Base-by-base conservation (phyloP, 2,113 vertebrate species). In the Pachycephala philippinensis region DNA sequence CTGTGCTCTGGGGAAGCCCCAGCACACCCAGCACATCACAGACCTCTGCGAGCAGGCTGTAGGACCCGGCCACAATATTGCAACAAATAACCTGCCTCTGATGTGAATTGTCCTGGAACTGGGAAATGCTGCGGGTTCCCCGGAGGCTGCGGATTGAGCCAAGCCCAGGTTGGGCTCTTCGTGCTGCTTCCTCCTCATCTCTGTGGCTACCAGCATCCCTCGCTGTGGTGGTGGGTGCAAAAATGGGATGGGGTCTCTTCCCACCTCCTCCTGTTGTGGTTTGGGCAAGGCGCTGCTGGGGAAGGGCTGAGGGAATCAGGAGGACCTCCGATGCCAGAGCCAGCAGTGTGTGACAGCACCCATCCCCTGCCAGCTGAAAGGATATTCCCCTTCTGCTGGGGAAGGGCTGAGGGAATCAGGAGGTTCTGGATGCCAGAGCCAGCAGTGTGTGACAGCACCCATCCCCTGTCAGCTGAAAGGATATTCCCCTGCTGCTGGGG, bases 1-100 rank as follows among this genome's bases (percentile, higher is more conserved):
- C 95, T 70, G 85, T 47, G 90, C 95, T 95, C 87, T 72, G 84
- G 94, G 94, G 94, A 94, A 96, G 85, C 70, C 91, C 87, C 92
- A 91, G 93, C 80, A 74, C 75, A 57, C 40, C 91, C 91, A 88
- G 70, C 87, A 50, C 87, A 85, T 91, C 22, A 9, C 82, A 47
- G 45, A 23, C 7, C 84, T 87, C 89, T 92, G 60, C 89, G 75
- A 84, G 65, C 59, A 0, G 2, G 53, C 89, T 85, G 3, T 14
- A 96, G 96, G 84, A 96, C 81, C 84, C 0, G 5, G 82, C 59
- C 87, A 91, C 90, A 94, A 96, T 96, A 96, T 96, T 96, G 75
- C 63, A 96, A 24, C 63, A 94, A 95, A 97, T 94, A 93, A 95
- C 84, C 82, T 80, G 75, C 47, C n/a, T 83, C 54, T 72, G 60